Evolutionary conservation across 2,113 vertebrate genomes (phyloP).

Genomic region (Vulpes ferrilata): DNA sequence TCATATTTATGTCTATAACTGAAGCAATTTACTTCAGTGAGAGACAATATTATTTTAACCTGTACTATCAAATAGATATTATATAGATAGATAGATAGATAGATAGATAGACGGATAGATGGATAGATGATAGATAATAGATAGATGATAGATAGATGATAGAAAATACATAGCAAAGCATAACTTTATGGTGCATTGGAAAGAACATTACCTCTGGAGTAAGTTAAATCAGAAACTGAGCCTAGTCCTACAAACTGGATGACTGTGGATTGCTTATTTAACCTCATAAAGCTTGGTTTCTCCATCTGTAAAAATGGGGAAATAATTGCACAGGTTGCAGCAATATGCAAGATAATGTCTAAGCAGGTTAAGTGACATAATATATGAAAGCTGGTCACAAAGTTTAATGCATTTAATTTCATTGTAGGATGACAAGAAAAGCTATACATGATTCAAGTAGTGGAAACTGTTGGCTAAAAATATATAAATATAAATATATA

Average conservation of each 20-base stretch:
- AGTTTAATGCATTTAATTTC: background rate
- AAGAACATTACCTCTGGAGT: background rate
- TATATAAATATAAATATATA: background rate
- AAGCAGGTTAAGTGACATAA: background rate
- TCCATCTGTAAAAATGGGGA: background rate
- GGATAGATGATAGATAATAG: background rate
- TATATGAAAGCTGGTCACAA: background rate
- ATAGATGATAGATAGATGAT: background rate
- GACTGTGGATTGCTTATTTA: background rate
- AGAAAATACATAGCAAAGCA: background rate
- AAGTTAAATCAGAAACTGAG: background rate
- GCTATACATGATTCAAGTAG: background rate
- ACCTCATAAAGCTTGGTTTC: background rate
- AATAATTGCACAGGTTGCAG: background rate
- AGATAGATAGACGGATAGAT: background rate
- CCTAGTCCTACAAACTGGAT: background rate
- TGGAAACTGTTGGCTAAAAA: background rate
- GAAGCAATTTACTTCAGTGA: background rate
- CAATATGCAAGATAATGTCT: background rate
- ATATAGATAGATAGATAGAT: background rate
- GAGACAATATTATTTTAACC: background rate
- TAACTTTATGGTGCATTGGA: accelerated
- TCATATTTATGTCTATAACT: background rate
- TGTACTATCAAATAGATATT: background rate
- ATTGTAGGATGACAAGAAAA: background rate